Percentiles rank a stretch among this genome's conserved stretches.
Conservation (phyloP, 2,888 invertebrate species). For the Brachylomia viminalis region DNA sequence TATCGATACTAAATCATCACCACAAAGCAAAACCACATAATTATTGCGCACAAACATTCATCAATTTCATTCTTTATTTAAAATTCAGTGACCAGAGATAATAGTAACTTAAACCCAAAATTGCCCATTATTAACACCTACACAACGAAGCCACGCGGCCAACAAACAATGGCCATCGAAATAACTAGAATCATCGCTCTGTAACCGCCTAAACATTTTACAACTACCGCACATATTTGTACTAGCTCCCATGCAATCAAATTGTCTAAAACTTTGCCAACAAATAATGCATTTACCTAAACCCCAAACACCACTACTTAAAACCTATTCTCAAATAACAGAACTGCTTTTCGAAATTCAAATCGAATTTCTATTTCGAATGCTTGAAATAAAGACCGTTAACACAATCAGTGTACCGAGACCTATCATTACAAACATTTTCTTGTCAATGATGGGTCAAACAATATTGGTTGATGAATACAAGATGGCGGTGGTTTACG, state of each 20-base stretch:
- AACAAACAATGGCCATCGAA: slow-evolving; percentile 79
- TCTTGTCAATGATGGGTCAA: slow-evolving; percentile 51
- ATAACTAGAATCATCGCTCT: slow-evolving; percentile 75
- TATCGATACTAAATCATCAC: neutral
- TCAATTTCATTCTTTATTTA: slow-evolving; percentile 30
- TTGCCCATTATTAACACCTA: slow-evolving; percentile 77
- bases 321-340: slow-evolving; percentile 29
- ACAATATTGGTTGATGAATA: slow-evolving; percentile 69
- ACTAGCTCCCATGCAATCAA: slow-evolving; percentile 63
- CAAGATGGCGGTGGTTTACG: slow-evolving; percentile 80
- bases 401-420: slow-evolving; percentile 70
- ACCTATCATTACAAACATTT: slow-evolving; percentile 9
- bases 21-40: neutral
- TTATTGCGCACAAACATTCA: neutral
- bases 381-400: slow-evolving; percentile 84
- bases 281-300: slow-evolving; percentile 22
- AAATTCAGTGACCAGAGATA: slow-evolving; percentile 40
- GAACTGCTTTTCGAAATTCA: slow-evolving; percentile 40
- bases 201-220: slow-evolving; percentile 76
- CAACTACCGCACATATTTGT: slow-evolving; percentile 74
- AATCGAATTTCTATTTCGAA: slow-evolving; percentile 82
- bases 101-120: slow-evolving; percentile 58
- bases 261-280: slow-evolving; percentile 68
- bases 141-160: slow-evolving; percentile 75
- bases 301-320: slow-evolving; percentile 29